Conservation (phyloP, 2,113 vertebrate species). For the Neomonachus schauinslandi region DNA sequence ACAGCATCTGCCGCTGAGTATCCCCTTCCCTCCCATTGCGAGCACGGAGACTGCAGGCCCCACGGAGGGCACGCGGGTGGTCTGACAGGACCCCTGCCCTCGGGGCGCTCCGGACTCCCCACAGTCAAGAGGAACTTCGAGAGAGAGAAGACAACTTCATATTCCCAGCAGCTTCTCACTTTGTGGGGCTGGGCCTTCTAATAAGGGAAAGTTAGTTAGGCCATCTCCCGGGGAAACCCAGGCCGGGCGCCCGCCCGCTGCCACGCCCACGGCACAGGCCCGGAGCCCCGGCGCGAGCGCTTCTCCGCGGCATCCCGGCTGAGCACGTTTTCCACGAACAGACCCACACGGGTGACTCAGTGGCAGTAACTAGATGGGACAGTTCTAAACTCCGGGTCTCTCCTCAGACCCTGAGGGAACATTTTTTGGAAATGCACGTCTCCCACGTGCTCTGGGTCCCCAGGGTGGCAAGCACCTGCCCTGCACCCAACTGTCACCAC, state of each 20-base stretch:
- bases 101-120: not conserved
- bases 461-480: not conserved
- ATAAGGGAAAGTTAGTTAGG: not conserved
- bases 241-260: not conserved
- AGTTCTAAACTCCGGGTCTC: slow-evolving; percentile 55
- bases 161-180: not conserved
- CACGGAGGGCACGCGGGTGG: not conserved
- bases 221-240: not conserved
- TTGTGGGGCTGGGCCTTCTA: not conserved
- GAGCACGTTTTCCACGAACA: slow-evolving; percentile 19
- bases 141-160: not conserved
- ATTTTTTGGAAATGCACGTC: not conserved
- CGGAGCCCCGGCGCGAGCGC: not conserved
- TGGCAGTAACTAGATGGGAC: not conserved
- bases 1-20: not conserved
- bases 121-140: not conserved
- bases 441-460: not conserved
- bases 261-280: not conserved
- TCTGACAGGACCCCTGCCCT: not conserved
- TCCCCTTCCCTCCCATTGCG: fast-evolving
- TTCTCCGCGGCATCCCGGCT: not conserved
- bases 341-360: not conserved
- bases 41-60: fast-evolving
- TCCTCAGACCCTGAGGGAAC: slow-evolving; percentile 53
- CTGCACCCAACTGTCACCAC: not conserved